Base-by-base conservation (phyloP, 2,888 invertebrate species). In the Ophioninae sp. region DNA sequence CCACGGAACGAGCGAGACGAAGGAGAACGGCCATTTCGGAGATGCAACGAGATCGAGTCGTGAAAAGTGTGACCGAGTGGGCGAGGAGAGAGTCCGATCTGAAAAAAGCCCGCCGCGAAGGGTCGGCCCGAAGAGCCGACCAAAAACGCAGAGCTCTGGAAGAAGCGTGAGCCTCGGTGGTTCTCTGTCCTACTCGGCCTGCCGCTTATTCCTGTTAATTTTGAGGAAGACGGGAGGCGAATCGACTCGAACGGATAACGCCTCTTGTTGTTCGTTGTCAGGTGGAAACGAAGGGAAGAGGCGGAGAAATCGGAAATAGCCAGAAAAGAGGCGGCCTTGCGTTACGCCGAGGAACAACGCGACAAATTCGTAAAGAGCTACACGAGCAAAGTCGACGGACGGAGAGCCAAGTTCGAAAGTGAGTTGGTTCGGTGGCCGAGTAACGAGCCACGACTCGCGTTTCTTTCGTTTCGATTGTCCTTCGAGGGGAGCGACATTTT, bases 271-370 rank as follows among this genome's bases (percentile, higher is more conserved):
- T 68, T 41, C 77, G 82, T 74, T 23, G 82, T 74, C 21, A 92
- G 92, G 69, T 92, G 92, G 92, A 41, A 86, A 64, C 82, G 65
- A 23, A 89, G 86, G 65, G 85, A 85, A n/a, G 84, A 87, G 23
- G 85, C 87, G 62, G 90, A 91, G 61, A 78, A 86, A 76, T 68
- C 85, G 23, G 85, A 88, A 75, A 88, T 91, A 6, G 85, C 86
- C 13, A 88, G 85, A 41, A 89, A 89, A 69, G 64, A 88, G 69
- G 76, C 85, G 41, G 80, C 89, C 6, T 30, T 88, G 7, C 20
- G 85, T 39, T 87, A 85, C 59, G 83, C 87, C n/a, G 76, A 87
- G 30, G 78, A 85, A 23, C 85, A 87, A 61, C 87, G 89, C 1
- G 72, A 85, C 64, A 81, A 85, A 41, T 89, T 88, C 79, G 88